A percentile compares a stretch with the other conserved stretches of the same genome.
These are phyloP conservation scores for Oikopleura albicans DNA, from an alignment of 23 tunicate species.

Conservation along the genomic window DNA sequence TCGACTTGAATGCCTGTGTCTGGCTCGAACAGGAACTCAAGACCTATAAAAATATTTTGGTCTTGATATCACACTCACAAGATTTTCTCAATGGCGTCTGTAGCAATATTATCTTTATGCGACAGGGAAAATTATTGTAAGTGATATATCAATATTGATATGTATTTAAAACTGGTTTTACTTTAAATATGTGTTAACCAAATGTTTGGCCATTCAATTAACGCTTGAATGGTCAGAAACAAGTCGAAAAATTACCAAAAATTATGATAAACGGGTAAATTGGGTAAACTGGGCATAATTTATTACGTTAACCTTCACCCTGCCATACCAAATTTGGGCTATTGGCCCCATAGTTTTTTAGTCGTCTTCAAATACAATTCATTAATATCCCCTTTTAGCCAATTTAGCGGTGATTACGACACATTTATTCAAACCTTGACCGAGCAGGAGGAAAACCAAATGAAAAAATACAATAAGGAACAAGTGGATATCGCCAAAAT, in stretches of 20 bases:
- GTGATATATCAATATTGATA: background rate
- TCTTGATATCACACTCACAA: slow-evolving; percentile 70
- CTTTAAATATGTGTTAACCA: too few relatives aligned
- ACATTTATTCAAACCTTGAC: slow-evolving; percentile 38
- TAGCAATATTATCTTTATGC: slow-evolving; percentile 48
- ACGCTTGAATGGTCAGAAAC: too few relatives aligned
- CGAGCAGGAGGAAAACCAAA: slow-evolving; percentile 68
- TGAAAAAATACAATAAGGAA: slow-evolving; percentile 72
- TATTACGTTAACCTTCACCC: too few relatives aligned
- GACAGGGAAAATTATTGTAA: slow-evolving; percentile 26
- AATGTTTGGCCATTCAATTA: too few relatives aligned
- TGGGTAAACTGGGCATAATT: too few relatives aligned
- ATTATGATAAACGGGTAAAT: too few relatives aligned
- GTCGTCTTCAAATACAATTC: too few relatives aligned
- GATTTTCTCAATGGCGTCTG: slow-evolving; percentile 83
- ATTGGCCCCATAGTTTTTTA: too few relatives aligned
- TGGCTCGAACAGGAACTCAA: slow-evolving; percentile 86
- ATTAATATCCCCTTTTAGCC: background rate
- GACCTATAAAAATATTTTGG: slow-evolving; percentile 65
- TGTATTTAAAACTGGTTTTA: background rate
- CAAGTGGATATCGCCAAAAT: slow-evolving; percentile 57
- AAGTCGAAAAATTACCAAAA: too few relatives aligned
- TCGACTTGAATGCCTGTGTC: slow-evolving; percentile 77
- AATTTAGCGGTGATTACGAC: slow-evolving; percentile 57
- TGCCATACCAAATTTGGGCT: too few relatives aligned